Conservation (phyloP, 2,797 vertebrate species). For the Morelia viridis region DNA sequence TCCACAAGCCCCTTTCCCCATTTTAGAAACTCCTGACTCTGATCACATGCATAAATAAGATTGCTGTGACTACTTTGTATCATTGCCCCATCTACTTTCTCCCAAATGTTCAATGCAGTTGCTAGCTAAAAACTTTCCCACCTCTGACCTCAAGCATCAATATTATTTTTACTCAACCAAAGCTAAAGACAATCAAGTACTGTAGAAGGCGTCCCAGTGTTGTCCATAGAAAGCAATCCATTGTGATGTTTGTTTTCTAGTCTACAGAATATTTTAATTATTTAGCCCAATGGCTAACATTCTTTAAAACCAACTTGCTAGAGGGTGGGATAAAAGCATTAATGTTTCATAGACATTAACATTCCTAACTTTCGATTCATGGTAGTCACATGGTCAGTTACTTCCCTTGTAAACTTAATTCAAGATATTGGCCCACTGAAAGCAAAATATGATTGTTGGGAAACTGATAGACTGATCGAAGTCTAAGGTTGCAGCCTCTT, state of each 20-base stretch:
- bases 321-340: neutral
- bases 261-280: neutral
- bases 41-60: neutral
- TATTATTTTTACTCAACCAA: constrained; percentile 13
- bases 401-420: constrained; percentile 6
- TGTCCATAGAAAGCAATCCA: constrained; percentile 5
- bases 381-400: neutral
- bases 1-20: neutral
- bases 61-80: neutral
- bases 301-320: constrained; percentile 29
- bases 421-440: neutral
- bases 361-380: neutral
- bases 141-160: neutral
- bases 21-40: neutral
- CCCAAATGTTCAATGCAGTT: neutral
- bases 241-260: neutral
- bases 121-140: neutral
- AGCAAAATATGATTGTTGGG: neutral
- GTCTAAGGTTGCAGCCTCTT: neutral
- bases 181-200: constrained; percentile 25
- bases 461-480: neutral
- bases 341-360: neutral
- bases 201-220: neutral
- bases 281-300: neutral
- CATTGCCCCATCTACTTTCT: neutral